Evolutionary conservation across 2,888 invertebrate species (phyloP).

Genomic region (Catocala fraxini): DNA sequence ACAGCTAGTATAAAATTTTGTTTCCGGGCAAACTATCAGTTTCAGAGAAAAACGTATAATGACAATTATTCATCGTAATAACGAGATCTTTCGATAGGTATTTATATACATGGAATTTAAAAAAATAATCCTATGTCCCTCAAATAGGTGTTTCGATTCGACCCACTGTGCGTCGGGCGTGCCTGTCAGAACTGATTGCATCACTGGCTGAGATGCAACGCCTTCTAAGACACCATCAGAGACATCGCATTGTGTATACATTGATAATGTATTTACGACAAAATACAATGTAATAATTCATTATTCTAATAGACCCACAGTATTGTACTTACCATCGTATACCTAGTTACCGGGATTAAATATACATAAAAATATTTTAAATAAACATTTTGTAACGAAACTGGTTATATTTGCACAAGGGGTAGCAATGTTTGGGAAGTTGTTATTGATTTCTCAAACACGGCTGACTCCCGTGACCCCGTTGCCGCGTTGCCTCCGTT

Average conservation of each 20-base stretch:
- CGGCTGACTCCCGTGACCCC: conserved; percentile 57
- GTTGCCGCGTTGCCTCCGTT: conserved; percentile 53
- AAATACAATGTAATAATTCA: neutral
- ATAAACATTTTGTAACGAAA: neutral
- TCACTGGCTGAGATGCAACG: conserved; percentile 51
- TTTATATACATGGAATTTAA: too few relatives aligned
- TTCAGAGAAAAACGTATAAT: too few relatives aligned
- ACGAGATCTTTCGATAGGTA: too few relatives aligned
- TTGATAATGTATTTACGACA: too few relatives aligned
- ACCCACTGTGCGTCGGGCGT: conserved; percentile 23
- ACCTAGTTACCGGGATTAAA: too few relatives aligned
- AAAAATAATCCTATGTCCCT: too few relatives aligned
- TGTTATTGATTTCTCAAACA: conserved; percentile 53
- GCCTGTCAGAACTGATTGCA: conserved; percentile 62
- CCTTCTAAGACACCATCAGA: conserved; percentile 23
- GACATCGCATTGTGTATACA: conserved; percentile 17
- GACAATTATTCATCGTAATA: too few relatives aligned
- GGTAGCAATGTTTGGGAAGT: conserved; percentile 30
- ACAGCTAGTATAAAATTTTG: too few relatives aligned
- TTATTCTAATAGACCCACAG: neutral
- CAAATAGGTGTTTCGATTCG: too few relatives aligned
- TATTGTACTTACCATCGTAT: too few relatives aligned
- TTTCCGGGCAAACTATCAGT: too few relatives aligned
- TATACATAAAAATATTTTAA: too few relatives aligned
- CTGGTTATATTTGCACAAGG: neutral